Percentiles rank a stretch among this genome's conserved stretches.
Conservation (phyloP, 92 coral and sea anemone genomes). For the Actinernus sp. region DNA sequence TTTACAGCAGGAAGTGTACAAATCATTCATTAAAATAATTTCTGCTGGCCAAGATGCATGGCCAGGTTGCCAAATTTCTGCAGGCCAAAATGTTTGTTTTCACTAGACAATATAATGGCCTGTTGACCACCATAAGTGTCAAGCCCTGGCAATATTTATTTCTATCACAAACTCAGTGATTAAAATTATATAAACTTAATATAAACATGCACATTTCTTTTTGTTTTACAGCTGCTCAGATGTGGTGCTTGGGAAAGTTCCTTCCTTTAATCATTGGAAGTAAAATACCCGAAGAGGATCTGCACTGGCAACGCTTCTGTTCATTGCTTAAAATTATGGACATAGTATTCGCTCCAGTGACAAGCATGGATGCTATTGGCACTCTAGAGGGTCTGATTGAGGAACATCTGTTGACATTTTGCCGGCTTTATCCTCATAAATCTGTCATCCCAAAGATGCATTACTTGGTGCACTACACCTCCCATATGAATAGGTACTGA, state of each 20-base stretch:
- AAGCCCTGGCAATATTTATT: too few species aligned
- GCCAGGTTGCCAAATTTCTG: too few species aligned
- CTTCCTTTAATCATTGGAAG: conserved; percentile 55
- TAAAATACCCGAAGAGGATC: conserved; percentile 46
- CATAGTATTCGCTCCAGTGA: conserved; percentile 44
- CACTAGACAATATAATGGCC: too few species aligned
- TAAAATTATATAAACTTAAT: too few species aligned
- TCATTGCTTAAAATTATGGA: conserved; percentile 41
- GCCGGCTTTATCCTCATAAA: conserved; percentile 14
- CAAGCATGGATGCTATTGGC: conserved; percentile 24
- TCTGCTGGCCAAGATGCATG: too few species aligned
- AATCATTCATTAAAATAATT: too few species aligned
- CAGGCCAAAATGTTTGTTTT: too few species aligned
- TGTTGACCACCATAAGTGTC: too few species aligned
- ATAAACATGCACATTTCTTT: not conserved
- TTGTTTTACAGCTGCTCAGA: conserved; percentile 50
- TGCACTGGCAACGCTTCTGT: conserved; percentile 39
- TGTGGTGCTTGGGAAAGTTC: conserved; percentile 60
- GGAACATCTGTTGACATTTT: conserved; percentile 23
- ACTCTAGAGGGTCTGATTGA: conserved; percentile 43
- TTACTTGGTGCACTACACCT: conserved; percentile 55
- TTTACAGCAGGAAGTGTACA: too few species aligned
- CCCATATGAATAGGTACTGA: conserved; percentile 7
- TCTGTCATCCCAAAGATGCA: conserved; percentile 61
- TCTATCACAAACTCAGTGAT: not conserved